Evolutionary conservation across 2,113 vertebrate species (phyloP).

Genomic region (Donacobius atricapilla): DNA sequence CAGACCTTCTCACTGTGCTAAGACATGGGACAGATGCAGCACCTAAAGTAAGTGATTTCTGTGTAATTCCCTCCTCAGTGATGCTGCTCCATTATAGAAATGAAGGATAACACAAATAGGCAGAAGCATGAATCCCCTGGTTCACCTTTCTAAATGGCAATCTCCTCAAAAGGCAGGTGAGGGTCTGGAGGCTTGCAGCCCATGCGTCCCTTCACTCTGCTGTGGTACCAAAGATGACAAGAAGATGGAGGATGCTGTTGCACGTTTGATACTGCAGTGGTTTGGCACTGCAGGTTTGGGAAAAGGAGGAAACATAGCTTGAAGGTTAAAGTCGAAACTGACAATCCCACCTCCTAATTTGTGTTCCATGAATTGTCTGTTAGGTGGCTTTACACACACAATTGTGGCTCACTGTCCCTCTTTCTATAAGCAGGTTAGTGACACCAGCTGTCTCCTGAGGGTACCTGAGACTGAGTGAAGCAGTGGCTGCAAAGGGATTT

Average conservation of each 20-base stretch:
- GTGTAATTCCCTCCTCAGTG: background rate
- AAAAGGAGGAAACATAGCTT: background rate
- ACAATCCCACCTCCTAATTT: background rate
- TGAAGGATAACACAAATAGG: background rate
- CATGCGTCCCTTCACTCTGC: background rate
- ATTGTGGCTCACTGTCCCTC: background rate
- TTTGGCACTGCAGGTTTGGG: background rate
- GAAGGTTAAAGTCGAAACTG: background rate
- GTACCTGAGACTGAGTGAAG: background rate
- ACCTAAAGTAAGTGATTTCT: background rate
- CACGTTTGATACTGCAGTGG: background rate
- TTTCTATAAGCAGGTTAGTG: background rate
- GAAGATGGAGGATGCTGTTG: slow-evolving; percentile 8
- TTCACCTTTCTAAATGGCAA: background rate
- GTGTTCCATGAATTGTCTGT: background rate
- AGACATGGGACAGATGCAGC: background rate
- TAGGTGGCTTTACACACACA: background rate
- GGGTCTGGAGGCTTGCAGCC: background rate
- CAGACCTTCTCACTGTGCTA: background rate
- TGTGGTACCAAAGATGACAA: background rate
- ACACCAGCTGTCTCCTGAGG: background rate
- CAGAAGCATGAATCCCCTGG: background rate
- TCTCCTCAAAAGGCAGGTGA: background rate
- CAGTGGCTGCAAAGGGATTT: background rate
- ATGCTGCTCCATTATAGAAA: background rate